Evolutionary conservation across 2,797 vertebrate genomes (phyloP).

Genomic region (Myotis daubentonii): DNA sequence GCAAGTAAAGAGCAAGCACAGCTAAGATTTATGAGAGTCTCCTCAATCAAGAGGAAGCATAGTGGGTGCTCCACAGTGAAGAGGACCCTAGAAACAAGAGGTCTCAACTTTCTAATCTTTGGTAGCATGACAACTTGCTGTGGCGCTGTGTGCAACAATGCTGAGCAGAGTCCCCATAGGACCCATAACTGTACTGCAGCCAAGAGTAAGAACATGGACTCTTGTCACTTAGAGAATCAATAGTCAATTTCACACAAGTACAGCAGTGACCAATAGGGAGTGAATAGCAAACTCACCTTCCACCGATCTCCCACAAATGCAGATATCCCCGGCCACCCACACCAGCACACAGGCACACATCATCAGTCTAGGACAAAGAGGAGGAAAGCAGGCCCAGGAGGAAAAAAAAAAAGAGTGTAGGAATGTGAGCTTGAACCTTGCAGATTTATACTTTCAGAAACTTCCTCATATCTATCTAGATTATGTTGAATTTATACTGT

Average conservation of each 20-base stretch:
- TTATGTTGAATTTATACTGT: not conserved
- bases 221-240: not conserved
- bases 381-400: not conserved
- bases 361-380: not conserved
- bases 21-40: not conserved
- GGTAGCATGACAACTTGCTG: not conserved
- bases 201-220: not conserved
- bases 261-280: not conserved
- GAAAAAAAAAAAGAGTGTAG: not conserved
- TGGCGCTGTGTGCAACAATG: not conserved
- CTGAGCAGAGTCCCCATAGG: not conserved
- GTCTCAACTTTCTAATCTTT: not conserved
- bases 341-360: not conserved
- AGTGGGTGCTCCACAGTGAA: not conserved
- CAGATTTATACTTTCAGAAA: not conserved
- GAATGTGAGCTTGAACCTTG: not conserved
- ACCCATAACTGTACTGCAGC: not conserved
- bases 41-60: slow-evolving; percentile 31
- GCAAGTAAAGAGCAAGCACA: not conserved
- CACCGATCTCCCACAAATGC: not conserved
- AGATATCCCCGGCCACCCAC: not conserved
- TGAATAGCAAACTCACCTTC: not conserved
- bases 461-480: not conserved
- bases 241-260: not conserved
- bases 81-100: not conserved